These are phyloP conservation scores for Temnothorax longispinosus DNA, from an alignment of 1,140 invertebrate species.

Conservation along the genomic window DNA sequence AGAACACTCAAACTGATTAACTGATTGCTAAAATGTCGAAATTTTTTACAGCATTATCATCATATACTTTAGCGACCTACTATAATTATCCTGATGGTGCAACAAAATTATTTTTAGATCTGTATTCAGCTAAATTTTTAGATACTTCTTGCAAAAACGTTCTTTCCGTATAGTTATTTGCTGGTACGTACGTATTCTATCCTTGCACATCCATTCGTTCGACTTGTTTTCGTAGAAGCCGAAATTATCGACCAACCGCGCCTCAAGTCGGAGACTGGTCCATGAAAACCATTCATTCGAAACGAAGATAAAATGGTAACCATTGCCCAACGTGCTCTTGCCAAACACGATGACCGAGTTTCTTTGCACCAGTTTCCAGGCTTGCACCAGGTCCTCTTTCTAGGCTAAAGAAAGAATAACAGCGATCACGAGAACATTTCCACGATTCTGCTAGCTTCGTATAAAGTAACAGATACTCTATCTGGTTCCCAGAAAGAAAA, in stretches of 20 bases:
- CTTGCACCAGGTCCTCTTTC: constrained; percentile 47
- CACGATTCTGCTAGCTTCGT: constrained; percentile 28
- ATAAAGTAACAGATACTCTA: constrained; percentile 9
- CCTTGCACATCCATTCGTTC: background rate
- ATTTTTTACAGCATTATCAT: too few species aligned
- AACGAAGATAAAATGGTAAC: constrained; percentile 55
- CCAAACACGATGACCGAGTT: constrained; percentile 59
- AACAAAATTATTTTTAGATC: too few species aligned
- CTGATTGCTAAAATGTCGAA: too few species aligned
- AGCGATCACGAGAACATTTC: constrained; percentile 43
- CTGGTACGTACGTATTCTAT: background rate
- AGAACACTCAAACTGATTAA: too few species aligned
- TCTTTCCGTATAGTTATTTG: background rate
- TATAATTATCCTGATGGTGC: too few species aligned
- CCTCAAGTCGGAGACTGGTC: constrained; percentile 10
- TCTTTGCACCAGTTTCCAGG: constrained; percentile 60
- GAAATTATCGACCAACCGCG: background rate
- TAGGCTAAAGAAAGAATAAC: constrained; percentile 55
- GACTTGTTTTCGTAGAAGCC: constrained; percentile 14
- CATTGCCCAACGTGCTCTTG: constrained; percentile 40
- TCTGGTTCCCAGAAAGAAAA: background rate
- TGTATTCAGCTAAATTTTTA: too few species aligned
- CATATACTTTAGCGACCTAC: too few species aligned
- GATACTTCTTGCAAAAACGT: too few species aligned
- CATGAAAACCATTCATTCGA: constrained; percentile 49